Evolutionary conservation across 2,113 vertebrate genomes (phyloP).

Genomic region (Eulemur macaco): DNA sequence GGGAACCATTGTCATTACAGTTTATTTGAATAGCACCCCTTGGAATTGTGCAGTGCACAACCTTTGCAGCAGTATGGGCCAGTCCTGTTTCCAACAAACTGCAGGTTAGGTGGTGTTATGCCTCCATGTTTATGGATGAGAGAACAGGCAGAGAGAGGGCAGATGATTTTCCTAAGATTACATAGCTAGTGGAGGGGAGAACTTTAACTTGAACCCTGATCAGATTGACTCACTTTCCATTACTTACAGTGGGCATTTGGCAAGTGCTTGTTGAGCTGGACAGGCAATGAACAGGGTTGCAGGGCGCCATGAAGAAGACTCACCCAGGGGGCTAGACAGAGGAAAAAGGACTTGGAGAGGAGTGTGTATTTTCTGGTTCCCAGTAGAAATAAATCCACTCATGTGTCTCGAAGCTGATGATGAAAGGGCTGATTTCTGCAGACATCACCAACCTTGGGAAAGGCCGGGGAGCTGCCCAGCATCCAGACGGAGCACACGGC

Average conservation of each 20-base stretch:
- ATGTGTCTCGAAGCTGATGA: not conserved
- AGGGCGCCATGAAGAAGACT: not conserved
- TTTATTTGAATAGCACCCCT: not conserved
- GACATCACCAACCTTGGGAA: not conserved
- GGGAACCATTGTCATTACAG: not conserved
- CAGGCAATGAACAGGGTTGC: not conserved
- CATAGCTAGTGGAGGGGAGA: not conserved
- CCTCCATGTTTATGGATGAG: not conserved
- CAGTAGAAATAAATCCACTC: not conserved
- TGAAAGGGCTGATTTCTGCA: slow-evolving; percentile 20
- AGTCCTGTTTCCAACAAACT: not conserved
- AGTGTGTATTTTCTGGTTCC: not conserved
- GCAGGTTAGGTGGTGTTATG: not conserved
- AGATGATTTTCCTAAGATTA: not conserved
- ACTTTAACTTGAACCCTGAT: not conserved
- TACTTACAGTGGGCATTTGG: not conserved
- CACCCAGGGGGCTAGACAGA: not conserved
- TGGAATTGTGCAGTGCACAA: not conserved
- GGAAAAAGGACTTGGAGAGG: not conserved
- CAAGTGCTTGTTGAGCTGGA: not conserved
- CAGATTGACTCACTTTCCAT: not conserved
- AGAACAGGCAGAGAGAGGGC: not conserved
- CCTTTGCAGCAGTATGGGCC: not conserved
- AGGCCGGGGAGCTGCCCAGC: not conserved
- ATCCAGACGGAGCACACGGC: not conserved